Base-by-base conservation (phyloP, 1,140 invertebrate genomes). In the Cardiocondyla obscurior region DNA sequence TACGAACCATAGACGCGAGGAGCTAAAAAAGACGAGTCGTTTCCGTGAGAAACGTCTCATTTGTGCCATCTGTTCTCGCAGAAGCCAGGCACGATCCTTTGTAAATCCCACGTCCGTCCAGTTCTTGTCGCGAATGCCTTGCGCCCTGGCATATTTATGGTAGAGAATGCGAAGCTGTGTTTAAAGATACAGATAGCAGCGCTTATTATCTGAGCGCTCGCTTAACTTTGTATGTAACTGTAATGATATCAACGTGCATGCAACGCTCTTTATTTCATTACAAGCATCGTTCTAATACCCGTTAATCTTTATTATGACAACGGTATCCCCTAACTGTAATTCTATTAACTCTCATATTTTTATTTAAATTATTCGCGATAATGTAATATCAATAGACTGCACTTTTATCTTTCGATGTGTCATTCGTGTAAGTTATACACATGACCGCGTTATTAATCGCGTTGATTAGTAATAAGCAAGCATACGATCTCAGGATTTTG, bases 21-120 rank as follows among this genome's bases (percentile, higher is more conserved):
- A 42, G 49, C 4, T 28, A 72, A 86, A 87, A 87, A 83, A 86
- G 10, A 60, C n/a, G 25, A 67, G 72, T 22, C 70, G 42, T 64
- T 79, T 79, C 58, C 81, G 81, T 87, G 81, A 87, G 85, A 87
- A 87, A 51, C n/a, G 28, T 86, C 14, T 51, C 77, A 39, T 73
- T 51, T 53, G 49, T 53, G 62, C 64, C 85, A 86, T 53, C 57
- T 86, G 85, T 39, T 55, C 42, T 73, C 53, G 64, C 42, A 49
- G 36, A 67, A 73, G 72, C 12, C 60, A 42, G 33, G 84, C 83
- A 58, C 51, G 42, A 70, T 70, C 72, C 84, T 60, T 25, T 22
- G 79, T 28, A 42, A 82, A 33, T 28, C 55, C 53, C 39, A 33
- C 46, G 57, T 73, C 60, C 84, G 69, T 77, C 36, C 76, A 53